phyloP scores from a whole-genome alignment of 2,888 invertebrate species.

The Ectobius pallidus region DNA sequence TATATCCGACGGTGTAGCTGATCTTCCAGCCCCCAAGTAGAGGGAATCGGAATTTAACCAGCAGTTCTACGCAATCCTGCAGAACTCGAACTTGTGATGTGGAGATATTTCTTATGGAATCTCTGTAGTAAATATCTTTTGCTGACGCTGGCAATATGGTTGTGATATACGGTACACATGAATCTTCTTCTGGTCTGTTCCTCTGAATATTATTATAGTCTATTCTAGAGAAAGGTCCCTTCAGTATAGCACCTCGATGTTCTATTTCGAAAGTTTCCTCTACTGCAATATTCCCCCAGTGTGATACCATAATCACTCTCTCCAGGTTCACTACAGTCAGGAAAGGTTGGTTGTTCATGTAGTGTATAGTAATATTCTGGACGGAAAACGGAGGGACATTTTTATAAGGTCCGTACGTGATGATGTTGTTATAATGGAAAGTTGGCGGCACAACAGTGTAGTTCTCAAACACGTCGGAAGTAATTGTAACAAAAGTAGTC shows the following conservation, averaged over 20 bases:
- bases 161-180: background rate
- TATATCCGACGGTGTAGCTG: conserved; percentile 2
- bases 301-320: background rate
- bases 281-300: conserved; percentile 13
- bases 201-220: background rate
- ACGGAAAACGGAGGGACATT: background rate
- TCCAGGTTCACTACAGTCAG: background rate
- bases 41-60: background rate
- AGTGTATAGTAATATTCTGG: background rate
- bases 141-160: conserved; percentile 1
- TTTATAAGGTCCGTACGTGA: conserved; percentile 4
- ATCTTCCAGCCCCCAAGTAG: conserved; percentile 10
- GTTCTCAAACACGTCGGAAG: background rate
- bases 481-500: background rate
- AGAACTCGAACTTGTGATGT: background rate
- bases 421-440: background rate
- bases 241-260: background rate
- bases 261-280: conserved; percentile 3
- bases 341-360: background rate
- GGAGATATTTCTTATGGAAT: conserved; percentile 13
- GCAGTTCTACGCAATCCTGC: background rate
- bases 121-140: conserved; percentile 18
- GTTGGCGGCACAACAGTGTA: background rate
- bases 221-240: background rate
- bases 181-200: background rate